Percentiles rank a stretch among this genome's conserved stretches.
These are phyloP conservation scores for Manis crassicaudata DNA, from an alignment of 2,797 vertebrate genomes.

Conservation along the genomic window DNA sequence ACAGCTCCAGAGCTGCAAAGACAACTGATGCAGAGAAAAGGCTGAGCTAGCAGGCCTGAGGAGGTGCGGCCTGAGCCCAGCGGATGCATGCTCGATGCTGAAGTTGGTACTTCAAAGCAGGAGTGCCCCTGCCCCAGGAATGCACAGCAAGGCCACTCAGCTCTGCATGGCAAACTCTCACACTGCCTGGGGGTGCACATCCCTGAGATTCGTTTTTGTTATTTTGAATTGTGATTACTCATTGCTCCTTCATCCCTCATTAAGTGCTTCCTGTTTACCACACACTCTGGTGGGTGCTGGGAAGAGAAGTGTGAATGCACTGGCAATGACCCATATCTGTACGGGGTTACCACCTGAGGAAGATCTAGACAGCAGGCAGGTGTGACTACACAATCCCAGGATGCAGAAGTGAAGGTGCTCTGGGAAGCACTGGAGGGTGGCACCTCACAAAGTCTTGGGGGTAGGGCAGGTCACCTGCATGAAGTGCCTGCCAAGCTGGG, in stretches of 20 bases:
- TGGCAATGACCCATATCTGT: neutral
- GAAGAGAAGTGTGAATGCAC: neutral
- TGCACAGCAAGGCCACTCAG: fast-evolving
- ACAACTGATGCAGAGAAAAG: neutral
- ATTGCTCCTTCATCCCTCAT: neutral
- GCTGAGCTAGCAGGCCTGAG: neutral
- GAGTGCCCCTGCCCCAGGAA: fast-evolving
- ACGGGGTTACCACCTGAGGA: neutral
- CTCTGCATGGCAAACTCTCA: neutral
- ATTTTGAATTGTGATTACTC: neutral
- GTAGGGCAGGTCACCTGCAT: neutral
- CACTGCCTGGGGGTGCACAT: fast-evolving
- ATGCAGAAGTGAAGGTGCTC: neutral
- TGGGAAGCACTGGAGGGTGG: neutral
- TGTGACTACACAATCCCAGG: neutral
- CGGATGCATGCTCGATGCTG: neutral
- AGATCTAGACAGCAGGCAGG: neutral
- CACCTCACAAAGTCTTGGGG: neutral
- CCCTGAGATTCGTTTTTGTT: neutral
- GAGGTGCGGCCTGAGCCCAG: neutral
- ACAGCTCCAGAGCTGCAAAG: neutral
- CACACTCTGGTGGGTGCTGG: neutral
- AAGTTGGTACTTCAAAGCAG: neutral
- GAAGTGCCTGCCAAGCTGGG: neutral
- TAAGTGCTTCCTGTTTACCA: neutral